These are phyloP conservation scores for Ypsolopha scabrella DNA, from an alignment of 2,888 invertebrate genomes.

Conservation along the genomic window DNA sequence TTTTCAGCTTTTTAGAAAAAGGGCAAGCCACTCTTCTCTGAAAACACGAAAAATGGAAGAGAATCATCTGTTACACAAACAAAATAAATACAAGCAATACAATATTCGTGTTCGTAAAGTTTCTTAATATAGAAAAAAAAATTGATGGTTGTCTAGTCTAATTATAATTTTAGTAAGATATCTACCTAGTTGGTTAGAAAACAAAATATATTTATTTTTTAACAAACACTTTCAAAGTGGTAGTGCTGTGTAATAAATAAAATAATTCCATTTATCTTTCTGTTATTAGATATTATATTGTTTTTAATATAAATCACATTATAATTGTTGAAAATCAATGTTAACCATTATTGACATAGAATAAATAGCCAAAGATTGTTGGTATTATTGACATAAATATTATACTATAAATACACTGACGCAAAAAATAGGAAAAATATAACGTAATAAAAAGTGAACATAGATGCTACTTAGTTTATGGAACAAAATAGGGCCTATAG, in stretches of 20 bases:
- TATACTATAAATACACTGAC: slow-evolving; percentile 5
- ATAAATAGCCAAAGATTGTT: slow-evolving; percentile 10
- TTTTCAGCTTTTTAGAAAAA: slow-evolving; percentile 24
- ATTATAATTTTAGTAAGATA: slow-evolving; percentile 14
- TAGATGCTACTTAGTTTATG: slow-evolving; percentile 38
- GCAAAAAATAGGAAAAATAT: slow-evolving; percentile 9
- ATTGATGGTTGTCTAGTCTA: slow-evolving; percentile 24
- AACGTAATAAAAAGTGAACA: not conserved
- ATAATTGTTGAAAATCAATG: slow-evolving; percentile 14
- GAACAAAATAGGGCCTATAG: slow-evolving; percentile 15
- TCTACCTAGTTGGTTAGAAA: slow-evolving; percentile 6
- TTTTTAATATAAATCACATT: slow-evolving; percentile 2
- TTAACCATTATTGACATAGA: slow-evolving; percentile 20
- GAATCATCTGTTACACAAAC: too few species aligned
- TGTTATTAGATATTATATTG: not conserved
- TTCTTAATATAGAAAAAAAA: slow-evolving; percentile 15
- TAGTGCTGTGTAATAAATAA: too few species aligned
- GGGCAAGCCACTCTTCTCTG: slow-evolving; percentile 6
- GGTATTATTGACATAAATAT: not conserved
- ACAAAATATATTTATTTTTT: slow-evolving; percentile 20
- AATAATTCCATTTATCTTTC: not conserved
- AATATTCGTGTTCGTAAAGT: too few species aligned
- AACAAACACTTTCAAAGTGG: slow-evolving; percentile 4
- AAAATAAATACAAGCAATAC: too few species aligned
- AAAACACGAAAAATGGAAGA: slow-evolving; percentile 15